Evolutionary conservation across 2,797 vertebrate genomes (phyloP), one percentile per base, ranked within the genome.

Genomic region (Gephyroberyx darwinii): DNA sequence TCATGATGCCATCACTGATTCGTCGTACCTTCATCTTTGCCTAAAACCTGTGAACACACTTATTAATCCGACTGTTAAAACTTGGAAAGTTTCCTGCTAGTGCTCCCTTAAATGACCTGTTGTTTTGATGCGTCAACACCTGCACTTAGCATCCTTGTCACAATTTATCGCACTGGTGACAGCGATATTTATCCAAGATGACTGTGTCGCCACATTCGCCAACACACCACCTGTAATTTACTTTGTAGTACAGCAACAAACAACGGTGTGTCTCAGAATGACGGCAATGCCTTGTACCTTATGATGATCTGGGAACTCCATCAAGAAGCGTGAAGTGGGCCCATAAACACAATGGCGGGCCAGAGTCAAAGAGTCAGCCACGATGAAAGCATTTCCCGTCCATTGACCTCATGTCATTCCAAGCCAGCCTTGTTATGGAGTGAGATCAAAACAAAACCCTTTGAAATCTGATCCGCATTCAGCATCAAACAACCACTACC

Each of bases 361-460:
- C 71, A 54, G 45, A 88, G 79, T 86, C 83, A 83, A 82, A 83
- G 81, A 89, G 85, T 81, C 75, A 78, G 79, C 62, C 84, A 74
- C 63, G 74, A 92, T 93, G 88, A 94, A 93, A 93, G 92, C 78
- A 68, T 89, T 93, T 93, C 93, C 93, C 79, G 81, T 91, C 88
- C 85, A 68, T 71, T 89, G 90, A 89, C 88, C 90, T 84, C 76
- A 82, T 73, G 82, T 89, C 88, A 84, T 87, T 89, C 83, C 82
- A 75, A 80, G 87, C 75, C 83, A 74, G 84, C 83, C 69, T 71
- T 81, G 79, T 80, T 87, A 75, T 80, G 78, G 66, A 79, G 60
- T 50, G 30, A 82, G 84, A 89, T 88, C 81, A 90, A 91, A 93
- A 93, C 89, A 92, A 84, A 26, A 76, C 58, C 66, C 84, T 92